phyloP scores from a whole-genome alignment of 2,797 vertebrate genomes.

The Discoglossus pictus region DNA sequence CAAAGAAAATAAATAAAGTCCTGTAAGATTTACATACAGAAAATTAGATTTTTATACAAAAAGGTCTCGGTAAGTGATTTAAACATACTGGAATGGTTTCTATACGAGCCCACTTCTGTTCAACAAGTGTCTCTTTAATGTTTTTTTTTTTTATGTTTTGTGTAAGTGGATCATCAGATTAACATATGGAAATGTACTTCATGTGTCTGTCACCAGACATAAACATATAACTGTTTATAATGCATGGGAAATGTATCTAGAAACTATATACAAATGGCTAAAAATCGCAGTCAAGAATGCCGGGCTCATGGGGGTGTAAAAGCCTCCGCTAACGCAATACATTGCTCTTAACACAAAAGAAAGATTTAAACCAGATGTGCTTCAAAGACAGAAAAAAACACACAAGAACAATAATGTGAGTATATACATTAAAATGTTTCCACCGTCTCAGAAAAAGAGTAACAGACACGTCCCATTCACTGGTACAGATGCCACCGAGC shows the following conservation, averaged over 20 bases:
- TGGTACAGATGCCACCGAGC: background rate
- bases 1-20: too few relatives aligned
- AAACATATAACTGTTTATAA: constrained; percentile 1
- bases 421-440: constrained; percentile 52
- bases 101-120: too few relatives aligned
- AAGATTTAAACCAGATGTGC: constrained; percentile 64
- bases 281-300: constrained; percentile 54
- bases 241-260: constrained; percentile 35
- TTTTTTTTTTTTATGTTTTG: too few relatives aligned
- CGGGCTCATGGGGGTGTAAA: constrained; percentile 61
- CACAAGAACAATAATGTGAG: constrained; percentile 59
- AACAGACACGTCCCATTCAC: background rate
- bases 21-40: too few relatives aligned
- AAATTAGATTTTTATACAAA: too few relatives aligned
- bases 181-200: too few relatives aligned
- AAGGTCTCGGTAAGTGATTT: too few relatives aligned
- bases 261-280: constrained; percentile 50
- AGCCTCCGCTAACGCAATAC: constrained; percentile 57
- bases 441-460: constrained; percentile 24
- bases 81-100: too few relatives aligned
- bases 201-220: background rate
- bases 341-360: constrained; percentile 53
- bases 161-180: too few relatives aligned
- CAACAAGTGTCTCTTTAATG: too few relatives aligned
- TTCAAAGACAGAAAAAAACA: constrained; percentile 52